These are phyloP conservation scores for Cheumatopsyche charites DNA, from an alignment of 1,140 invertebrate species.

Conservation along the genomic window DNA sequence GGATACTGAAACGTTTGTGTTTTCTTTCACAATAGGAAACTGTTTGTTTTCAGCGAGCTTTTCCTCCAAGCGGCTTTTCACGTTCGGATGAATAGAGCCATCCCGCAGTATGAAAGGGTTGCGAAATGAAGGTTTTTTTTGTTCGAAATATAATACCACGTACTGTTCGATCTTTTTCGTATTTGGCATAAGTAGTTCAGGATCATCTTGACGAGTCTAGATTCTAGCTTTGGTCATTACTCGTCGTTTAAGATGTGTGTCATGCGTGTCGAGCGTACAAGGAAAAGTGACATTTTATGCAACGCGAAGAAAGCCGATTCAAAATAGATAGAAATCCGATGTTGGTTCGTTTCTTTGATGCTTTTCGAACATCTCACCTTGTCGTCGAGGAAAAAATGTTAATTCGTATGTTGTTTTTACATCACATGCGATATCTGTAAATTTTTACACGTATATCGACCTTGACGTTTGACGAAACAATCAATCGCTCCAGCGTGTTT, in stretches of 20 bases:
- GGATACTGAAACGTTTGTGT: not conserved
- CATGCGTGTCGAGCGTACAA: no score
- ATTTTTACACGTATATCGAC: not conserved
- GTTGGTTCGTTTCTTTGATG: no score
- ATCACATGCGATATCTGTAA: not conserved
- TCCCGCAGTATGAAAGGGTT: not conserved
- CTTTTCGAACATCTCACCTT: not conserved
- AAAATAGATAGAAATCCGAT: no score
- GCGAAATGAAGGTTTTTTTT: no score
- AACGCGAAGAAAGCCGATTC: no score
- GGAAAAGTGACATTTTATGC: no score
- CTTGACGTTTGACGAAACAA: slow-evolving; percentile 13
- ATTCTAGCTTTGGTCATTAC: no score
- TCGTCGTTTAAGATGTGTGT: no score
- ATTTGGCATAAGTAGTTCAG: no score
- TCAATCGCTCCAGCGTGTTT: slow-evolving; percentile 6
- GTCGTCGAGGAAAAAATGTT: not conserved
- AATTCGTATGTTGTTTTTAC: not conserved
- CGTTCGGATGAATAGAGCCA: not conserved
- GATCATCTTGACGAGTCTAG: no score
- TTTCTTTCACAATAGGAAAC: slow-evolving; percentile 17
- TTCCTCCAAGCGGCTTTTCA: slow-evolving; percentile 10
- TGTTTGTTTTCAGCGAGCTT: slow-evolving; percentile 13
- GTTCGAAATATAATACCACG: no score
- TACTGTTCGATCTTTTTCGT: no score